Conservation (phyloP, 2,888 invertebrate genomes). For the Andrena fulva region DNA sequence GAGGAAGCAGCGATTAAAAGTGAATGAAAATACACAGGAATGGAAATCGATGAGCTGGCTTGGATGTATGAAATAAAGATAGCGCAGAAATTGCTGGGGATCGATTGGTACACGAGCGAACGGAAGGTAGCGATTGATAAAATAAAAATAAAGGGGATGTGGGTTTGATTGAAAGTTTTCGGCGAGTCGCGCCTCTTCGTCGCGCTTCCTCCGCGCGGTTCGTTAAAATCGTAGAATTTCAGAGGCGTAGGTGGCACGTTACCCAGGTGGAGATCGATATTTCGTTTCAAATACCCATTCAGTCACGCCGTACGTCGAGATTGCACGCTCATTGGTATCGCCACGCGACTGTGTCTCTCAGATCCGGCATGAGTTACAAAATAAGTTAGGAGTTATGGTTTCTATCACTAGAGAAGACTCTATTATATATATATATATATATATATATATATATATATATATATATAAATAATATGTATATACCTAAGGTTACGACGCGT, state of each 20-base stretch:
- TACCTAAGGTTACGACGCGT: conserved; percentile 75
- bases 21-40: background rate
- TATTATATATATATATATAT: conserved; percentile 48
- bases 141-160: no score
- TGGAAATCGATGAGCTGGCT: background rate
- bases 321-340: conserved; percentile 65
- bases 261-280: conserved; percentile 13
- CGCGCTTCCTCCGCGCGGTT: conserved; percentile 13
- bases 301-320: conserved; percentile 65
- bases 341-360: conserved; percentile 51
- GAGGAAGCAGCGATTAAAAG: conserved; percentile 31
- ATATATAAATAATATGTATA: conserved; percentile 56
- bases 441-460: conserved; percentile 53
- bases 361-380: conserved; percentile 64
- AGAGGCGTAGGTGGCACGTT: background rate
- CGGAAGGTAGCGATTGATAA: no score
- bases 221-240: background rate
- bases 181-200: background rate
- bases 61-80: background rate
- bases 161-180: background rate
- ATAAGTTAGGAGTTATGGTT: conserved; percentile 65
- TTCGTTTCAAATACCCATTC: conserved; percentile 7
- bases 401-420: conserved; percentile 69
- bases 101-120: no score
- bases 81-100: background rate